These are phyloP conservation scores for Loripinus fragilis DNA, from an alignment of 2,888 invertebrate genomes.

Conservation along the genomic window DNA sequence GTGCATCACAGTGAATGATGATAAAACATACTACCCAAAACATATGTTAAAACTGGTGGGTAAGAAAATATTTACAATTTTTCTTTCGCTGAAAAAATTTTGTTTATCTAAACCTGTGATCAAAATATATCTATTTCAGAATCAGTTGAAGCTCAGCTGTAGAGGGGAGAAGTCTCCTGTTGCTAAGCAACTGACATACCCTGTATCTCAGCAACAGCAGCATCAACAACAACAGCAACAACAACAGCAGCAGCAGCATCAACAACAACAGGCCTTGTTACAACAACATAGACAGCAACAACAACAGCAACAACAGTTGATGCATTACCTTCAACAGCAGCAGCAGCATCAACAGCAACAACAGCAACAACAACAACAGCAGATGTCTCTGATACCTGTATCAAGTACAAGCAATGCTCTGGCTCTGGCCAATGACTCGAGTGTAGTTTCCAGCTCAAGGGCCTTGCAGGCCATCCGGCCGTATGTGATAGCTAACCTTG, in stretches of 20 bases:
- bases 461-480: constrained; percentile 53
- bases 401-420: constrained; percentile 42
- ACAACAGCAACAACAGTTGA: constrained; percentile 23
- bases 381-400: constrained; percentile 41
- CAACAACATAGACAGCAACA: constrained; percentile 32
- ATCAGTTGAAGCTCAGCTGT: constrained; percentile 59
- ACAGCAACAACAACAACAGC: constrained; percentile 29
- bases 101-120: too few relatives aligned
- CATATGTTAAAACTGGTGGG: too few relatives aligned
- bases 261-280: constrained; percentile 44
- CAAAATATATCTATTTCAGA: too few relatives aligned
- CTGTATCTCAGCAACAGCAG: too few relatives aligned
- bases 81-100: too few relatives aligned
- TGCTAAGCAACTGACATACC: constrained; percentile 60
- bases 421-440: background rate
- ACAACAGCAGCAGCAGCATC: constrained; percentile 63
- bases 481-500: constrained; percentile 72
- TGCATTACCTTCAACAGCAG: constrained; percentile 24
- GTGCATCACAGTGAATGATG: too few relatives aligned
- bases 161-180: constrained; percentile 53
- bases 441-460: constrained; percentile 3
- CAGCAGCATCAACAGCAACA: constrained; percentile 16
- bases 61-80: too few relatives aligned
- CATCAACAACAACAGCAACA: too few relatives aligned
- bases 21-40: too few relatives aligned